These are phyloP conservation scores for Botia kubotai DNA, from an alignment of 2,797 vertebrate species.

Conservation along the genomic window DNA sequence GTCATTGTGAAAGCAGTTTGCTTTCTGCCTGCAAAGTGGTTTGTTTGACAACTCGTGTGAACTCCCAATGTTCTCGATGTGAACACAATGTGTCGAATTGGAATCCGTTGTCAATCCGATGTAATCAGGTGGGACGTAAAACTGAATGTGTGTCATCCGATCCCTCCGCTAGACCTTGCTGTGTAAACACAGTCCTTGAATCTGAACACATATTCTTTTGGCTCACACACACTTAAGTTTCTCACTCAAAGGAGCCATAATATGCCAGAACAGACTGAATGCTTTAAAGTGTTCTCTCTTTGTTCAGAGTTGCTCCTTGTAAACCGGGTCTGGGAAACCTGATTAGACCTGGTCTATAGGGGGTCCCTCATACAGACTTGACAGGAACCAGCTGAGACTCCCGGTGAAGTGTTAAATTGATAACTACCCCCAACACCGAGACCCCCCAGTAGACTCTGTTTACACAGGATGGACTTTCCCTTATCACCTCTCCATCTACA, in stretches of 20 bases:
- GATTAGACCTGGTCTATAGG: slow-evolving; percentile 13
- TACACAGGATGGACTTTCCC: slow-evolving; percentile 40
- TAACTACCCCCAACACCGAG: slow-evolving; percentile 58
- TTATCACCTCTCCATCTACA: slow-evolving; percentile 29
- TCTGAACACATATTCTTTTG: too few species aligned
- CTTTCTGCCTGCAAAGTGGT: background rate
- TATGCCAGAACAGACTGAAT: background rate
- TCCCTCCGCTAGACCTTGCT: too few species aligned
- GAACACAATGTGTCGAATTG: background rate
- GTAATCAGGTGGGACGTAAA: too few species aligned
- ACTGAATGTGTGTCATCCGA: too few species aligned
- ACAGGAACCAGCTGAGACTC: slow-evolving; percentile 64
- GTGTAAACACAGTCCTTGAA: too few species aligned
- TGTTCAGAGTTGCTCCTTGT: slow-evolving; percentile 4
- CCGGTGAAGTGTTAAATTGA: slow-evolving; percentile 65
- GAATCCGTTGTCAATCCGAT: background rate
- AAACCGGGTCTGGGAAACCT: slow-evolving; percentile 25
- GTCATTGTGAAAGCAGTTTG: background rate
- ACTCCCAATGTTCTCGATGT: background rate
- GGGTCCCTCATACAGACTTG: slow-evolving; percentile 35
- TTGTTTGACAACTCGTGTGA: background rate
- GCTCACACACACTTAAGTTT: too few species aligned
- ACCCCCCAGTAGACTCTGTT: slow-evolving; percentile 22
- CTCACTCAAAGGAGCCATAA: too few species aligned
- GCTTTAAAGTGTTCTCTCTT: background rate